A percentile compares a stretch with the other conserved stretches of the same genome.
phyloP scores from a whole-genome alignment of 1,140 invertebrate genomes.

The Drosophila athabasca region DNA sequence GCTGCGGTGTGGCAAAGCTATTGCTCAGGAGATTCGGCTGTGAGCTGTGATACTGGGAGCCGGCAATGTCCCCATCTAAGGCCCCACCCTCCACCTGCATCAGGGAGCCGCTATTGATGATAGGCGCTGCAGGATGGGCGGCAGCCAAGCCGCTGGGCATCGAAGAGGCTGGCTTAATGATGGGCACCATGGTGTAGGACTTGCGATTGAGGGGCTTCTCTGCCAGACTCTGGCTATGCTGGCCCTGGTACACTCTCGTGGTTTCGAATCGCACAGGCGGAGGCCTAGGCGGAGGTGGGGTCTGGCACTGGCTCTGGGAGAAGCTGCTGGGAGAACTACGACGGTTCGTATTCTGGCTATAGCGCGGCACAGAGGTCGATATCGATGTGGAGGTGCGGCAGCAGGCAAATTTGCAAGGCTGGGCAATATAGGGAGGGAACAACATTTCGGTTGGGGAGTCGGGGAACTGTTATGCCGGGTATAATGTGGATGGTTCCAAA shows the following conservation, averaged over 20 bases:
- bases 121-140: conserved; percentile 4
- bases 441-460: conserved; percentile 83
- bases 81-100: conserved; percentile 41
- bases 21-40: conserved; percentile 75
- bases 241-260: conserved; percentile 20
- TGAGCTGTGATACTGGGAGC: conserved; percentile 72
- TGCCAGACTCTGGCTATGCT: conserved; percentile 34
- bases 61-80: conserved; percentile 30
- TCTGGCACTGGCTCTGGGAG: conserved; percentile 35
- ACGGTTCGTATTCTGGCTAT: conserved; percentile 34
- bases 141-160: conserved; percentile 74
- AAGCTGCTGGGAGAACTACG: conserved; percentile 66
- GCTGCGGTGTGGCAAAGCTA: conserved; percentile 30
- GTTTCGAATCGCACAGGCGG: conserved; percentile 60
- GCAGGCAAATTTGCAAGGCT: conserved; percentile 79
- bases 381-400: conserved; percentile 65
- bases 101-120: conserved; percentile 20
- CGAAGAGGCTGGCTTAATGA: conserved; percentile 75
- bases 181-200: conserved; percentile 66
- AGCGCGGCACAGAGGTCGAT: conserved; percentile 76
- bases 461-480: conserved; percentile 61
- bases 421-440: conserved; percentile 82
- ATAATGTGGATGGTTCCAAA: no score
- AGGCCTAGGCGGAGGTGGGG: conserved; percentile 75
- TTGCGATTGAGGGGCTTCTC: conserved; percentile 45